These are phyloP conservation scores for Brenthis ino DNA, from an alignment of 2,888 invertebrate species.

Conservation along the genomic window DNA sequence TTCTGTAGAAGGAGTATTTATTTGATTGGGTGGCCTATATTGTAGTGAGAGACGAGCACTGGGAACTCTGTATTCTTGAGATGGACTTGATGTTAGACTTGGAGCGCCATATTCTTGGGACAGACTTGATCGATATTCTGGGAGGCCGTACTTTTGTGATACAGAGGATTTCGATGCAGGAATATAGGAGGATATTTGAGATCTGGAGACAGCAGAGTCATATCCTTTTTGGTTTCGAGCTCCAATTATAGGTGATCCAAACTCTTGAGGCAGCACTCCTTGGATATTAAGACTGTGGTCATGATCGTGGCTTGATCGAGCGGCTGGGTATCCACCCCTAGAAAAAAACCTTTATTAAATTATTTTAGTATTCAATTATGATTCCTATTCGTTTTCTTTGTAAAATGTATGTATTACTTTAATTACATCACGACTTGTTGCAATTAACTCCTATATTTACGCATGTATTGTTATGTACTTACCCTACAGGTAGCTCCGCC, in stretches of 20 bases:
- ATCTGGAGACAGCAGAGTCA: slow-evolving; percentile 15
- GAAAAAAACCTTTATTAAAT: slow-evolving; percentile 32
- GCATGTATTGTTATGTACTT: slow-evolving; percentile 43
- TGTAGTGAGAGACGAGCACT: slow-evolving; percentile 43
- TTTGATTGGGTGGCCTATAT: slow-evolving; percentile 25
- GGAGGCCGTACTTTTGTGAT: slow-evolving; percentile 48
- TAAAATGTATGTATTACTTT: too few relatives aligned
- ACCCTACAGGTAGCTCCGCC: slow-evolving; percentile 71
- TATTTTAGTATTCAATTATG: too few relatives aligned
- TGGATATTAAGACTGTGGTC: slow-evolving; percentile 38
- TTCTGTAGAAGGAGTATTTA: slow-evolving; percentile 32
- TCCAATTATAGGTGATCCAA: slow-evolving; percentile 46
- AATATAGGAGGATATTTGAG: slow-evolving; percentile 30
- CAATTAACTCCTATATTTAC: too few relatives aligned
- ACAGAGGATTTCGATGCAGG: slow-evolving; percentile 31
- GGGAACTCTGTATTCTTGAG: slow-evolving; percentile 50
- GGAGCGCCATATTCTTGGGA: slow-evolving; percentile 45
- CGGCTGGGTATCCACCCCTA: slow-evolving; percentile 61
- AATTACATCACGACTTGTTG: too few relatives aligned
- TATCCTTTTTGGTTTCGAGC: slow-evolving; percentile 31
- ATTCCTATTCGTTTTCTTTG: too few relatives aligned
- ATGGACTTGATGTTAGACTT: slow-evolving; percentile 38
- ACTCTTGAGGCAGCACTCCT: slow-evolving; percentile 49
- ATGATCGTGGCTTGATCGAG: slow-evolving; percentile 47
- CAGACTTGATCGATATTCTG: slow-evolving; percentile 39